Conservation (phyloP, 2,888 invertebrate genomes). For the Meloe dianella region DNA sequence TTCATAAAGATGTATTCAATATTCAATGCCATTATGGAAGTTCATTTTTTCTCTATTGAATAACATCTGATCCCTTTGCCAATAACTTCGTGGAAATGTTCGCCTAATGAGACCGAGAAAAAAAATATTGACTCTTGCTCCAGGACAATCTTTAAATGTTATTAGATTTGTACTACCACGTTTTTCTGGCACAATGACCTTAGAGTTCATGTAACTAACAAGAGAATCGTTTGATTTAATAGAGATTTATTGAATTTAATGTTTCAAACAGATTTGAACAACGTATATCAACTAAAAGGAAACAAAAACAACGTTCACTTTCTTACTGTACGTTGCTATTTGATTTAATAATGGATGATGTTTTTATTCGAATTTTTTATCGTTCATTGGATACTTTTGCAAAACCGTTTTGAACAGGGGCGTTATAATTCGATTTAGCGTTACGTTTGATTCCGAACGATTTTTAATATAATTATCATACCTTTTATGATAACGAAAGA, state of each 20-base stretch:
- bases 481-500: neutral
- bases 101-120: neutral
- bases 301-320: neutral
- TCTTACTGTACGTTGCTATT: neutral
- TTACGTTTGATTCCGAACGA: neutral
- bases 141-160: neutral
- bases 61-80: neutral
- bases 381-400: neutral
- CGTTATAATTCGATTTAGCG: neutral
- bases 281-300: neutral
- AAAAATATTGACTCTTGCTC: neutral
- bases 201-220: neutral
- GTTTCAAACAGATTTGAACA: neutral
- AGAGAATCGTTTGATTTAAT: neutral
- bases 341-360: neutral
- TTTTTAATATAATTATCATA: slow-evolving; percentile 2
- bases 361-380: neutral
- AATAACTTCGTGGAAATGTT: neutral
- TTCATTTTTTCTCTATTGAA: no score
- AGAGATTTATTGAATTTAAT: neutral
- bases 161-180: neutral
- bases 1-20: neutral
- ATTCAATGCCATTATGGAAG: neutral
- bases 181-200: neutral
- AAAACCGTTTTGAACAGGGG: neutral